Evolutionary conservation across 2,113 vertebrate genomes (phyloP).

Genomic region (Tichodroma muraria): DNA sequence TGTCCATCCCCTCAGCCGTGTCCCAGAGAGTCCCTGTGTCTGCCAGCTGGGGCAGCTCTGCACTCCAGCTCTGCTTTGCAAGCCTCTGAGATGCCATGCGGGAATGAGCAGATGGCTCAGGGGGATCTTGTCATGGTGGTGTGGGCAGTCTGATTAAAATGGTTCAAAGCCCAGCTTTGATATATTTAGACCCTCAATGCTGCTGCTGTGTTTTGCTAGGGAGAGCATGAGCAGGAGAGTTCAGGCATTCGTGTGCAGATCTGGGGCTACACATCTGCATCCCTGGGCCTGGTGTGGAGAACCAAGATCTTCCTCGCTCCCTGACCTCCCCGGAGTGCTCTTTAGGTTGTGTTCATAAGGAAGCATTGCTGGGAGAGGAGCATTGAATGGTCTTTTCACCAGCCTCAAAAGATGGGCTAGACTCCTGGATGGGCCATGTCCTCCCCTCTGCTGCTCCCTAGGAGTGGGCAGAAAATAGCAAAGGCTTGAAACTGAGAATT

Average conservation of each 20-base stretch:
- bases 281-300: neutral
- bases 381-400: neutral
- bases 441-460: neutral
- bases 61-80: neutral
- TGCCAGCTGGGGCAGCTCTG: neutral
- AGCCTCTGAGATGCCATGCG: neutral
- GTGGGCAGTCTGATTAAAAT: neutral
- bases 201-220: neutral
- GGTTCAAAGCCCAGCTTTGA: neutral
- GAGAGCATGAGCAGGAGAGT: neutral
- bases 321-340: neutral
- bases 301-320: neutral
- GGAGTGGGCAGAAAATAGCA: neutral
- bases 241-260: neutral
- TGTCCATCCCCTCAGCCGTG: neutral
- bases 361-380: neutral
- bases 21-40: neutral
- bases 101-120: neutral
- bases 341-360: neutral
- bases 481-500: neutral
- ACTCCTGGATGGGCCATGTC: neutral
- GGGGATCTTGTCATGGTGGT: neutral
- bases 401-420: too few relatives aligned
- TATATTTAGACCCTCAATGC: neutral
- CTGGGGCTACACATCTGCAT: neutral